Evolutionary conservation across 2,113 vertebrate species (phyloP).

Genomic region (pig (Sus scrofa)): DNA sequence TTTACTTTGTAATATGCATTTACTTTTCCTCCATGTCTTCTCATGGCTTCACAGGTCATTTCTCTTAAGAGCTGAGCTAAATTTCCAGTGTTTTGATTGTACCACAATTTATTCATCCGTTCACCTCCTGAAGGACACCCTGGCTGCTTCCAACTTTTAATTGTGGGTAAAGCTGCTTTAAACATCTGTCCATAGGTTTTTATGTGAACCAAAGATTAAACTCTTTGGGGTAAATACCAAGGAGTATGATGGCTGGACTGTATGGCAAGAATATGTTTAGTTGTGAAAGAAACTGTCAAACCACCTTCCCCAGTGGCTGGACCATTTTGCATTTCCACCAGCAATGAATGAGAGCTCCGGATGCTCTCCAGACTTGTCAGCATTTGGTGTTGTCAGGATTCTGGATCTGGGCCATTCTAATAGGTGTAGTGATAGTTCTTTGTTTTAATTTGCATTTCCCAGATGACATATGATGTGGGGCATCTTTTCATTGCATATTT

Average conservation of each 20-base stretch:
- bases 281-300: neutral
- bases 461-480: neutral
- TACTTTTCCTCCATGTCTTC: neutral
- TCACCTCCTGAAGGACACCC: neutral
- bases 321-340: neutral
- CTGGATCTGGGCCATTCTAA: neutral
- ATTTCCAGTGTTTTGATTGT: neutral
- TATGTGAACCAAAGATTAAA: neutral
- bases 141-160: neutral
- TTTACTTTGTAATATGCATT: neutral
- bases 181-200: neutral
- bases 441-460: neutral
- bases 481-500: neutral
- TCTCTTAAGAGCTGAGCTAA: neutral
- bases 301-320: neutral
- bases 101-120: neutral
- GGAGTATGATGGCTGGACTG: neutral
- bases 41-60: neutral
- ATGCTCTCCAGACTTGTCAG: neutral
- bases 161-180: neutral
- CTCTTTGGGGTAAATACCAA: neutral
- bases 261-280: neutral
- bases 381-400: neutral
- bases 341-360: neutral
- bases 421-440: neutral